A percentile compares a stretch with the other conserved stretches of the same genome.
These are phyloP conservation scores for Colossoma macropomum DNA, from an alignment of 2,113 vertebrate genomes.

Conservation along the genomic window DNA sequence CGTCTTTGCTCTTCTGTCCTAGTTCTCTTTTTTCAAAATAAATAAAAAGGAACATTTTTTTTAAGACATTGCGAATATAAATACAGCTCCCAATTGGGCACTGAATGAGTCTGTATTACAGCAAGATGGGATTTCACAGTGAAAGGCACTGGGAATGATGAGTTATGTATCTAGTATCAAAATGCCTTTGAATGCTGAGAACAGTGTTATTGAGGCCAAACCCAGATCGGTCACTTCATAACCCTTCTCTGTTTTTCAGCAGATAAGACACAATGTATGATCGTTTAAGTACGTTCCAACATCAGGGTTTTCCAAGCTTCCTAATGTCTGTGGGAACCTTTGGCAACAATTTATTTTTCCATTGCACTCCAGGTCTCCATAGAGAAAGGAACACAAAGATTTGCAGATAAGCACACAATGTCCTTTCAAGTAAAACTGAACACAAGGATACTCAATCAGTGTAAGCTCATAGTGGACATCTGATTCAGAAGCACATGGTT, in stretches of 20 bases:
- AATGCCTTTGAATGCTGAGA: background rate
- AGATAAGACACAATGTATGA: background rate
- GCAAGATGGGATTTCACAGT: too few species aligned
- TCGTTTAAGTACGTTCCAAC: background rate
- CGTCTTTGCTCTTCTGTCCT: too few species aligned
- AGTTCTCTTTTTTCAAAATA: too few species aligned
- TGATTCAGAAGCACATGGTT: too few species aligned
- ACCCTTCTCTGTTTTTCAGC: background rate
- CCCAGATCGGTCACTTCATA: background rate
- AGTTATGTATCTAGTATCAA: constrained; percentile 9
- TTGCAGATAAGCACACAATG: background rate
- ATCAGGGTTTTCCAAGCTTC: background rate
- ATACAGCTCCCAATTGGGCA: background rate
- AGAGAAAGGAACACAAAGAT: background rate
- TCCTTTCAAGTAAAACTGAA: background rate
- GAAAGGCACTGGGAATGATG: background rate
- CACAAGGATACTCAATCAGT: too few species aligned
- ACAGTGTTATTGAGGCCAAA: constrained; percentile 17
- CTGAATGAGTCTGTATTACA: background rate
- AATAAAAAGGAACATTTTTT: too few species aligned
- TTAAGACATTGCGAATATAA: background rate
- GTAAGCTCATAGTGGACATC: too few species aligned
- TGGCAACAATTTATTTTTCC: background rate
- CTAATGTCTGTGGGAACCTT: background rate
- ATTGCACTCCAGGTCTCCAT: background rate